A percentile compares a stretch with the other conserved stretches of the same genome.
Evolutionary conservation across 2,113 vertebrate species (phyloP).

Genomic region (Paedocypris sp.): DNA sequence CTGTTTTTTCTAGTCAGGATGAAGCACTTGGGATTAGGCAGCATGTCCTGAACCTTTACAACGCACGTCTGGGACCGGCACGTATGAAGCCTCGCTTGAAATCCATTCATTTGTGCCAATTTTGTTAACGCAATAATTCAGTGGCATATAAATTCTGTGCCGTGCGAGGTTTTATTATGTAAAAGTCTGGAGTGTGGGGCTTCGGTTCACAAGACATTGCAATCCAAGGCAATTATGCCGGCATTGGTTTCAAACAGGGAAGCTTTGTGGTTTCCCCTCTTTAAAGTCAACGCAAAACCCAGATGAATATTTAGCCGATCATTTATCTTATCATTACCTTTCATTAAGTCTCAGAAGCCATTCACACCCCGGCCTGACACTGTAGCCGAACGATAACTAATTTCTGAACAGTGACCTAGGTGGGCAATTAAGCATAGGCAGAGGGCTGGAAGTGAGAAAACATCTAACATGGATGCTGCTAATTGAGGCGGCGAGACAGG

Average conservation of each 20-base stretch:
- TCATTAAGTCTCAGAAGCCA: conserved; percentile 29
- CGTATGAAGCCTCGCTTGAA: conserved; percentile 9
- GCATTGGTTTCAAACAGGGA: too few species aligned
- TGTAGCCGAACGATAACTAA: conserved; percentile 17
- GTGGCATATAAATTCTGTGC: background rate
- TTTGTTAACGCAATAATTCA: conserved; percentile 1
- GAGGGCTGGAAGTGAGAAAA: conserved; percentile 8
- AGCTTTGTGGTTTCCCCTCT: background rate
- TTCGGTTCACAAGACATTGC: too few species aligned
- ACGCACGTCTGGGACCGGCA: conserved; percentile 2
- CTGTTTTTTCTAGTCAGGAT: conserved; percentile 14
- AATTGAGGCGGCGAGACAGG: conserved; percentile 23
- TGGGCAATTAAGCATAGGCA: conserved; percentile 21
- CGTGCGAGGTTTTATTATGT: too few species aligned
- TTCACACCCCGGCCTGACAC: conserved; percentile 9
- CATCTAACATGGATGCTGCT: conserved; percentile 2
- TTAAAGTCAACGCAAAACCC: conserved; percentile 6
- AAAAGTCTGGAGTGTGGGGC: too few species aligned
- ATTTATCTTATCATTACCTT: conserved; percentile 30
- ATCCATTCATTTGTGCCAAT: conserved; percentile 3
- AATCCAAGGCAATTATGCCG: too few species aligned
- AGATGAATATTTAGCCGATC: conserved; percentile 21
- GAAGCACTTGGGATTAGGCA: conserved; percentile 15
- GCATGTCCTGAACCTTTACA: conserved; percentile 3
- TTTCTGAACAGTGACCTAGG: conserved; percentile 19